Evolutionary conservation across 2,888 invertebrate species (phyloP), one percentile per base, ranked within the genome.

Genomic region (Ophraella communa): DNA sequence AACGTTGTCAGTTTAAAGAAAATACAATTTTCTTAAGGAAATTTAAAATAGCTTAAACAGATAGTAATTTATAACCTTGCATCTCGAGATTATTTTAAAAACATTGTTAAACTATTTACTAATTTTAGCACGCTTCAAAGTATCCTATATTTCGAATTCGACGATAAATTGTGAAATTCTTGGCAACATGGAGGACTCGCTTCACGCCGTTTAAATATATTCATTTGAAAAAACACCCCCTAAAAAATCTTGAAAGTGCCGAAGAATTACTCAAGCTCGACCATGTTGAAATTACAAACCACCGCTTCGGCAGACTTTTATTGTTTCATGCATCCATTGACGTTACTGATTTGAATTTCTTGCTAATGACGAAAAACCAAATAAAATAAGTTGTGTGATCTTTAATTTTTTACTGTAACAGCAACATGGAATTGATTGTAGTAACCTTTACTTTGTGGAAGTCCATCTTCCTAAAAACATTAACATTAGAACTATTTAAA

Each of bases 251-350:
- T 27, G 18, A 45, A 33, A 54, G 53, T 33, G 54, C 54, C 45
- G 53, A 53, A 61, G 45, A 56, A 54, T 54, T 54, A 54, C 23
- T 54, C 54, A 27, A 62, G 47, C 61, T 23, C 45, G 14, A 21
- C 49, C 24, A 47, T 55, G 47, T 62, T 33, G 54, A 49, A 55
- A 62, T 62, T 54, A 49, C 35, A 62, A 62, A 62, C 61, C 61
- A 39, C 55, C 8, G 17, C 10, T 1, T 20, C 10, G 39, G 17
- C 47, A 49, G 44, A 39, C 21, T 53, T 60, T 60, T 53, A 60
- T 39, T 54, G 54, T 62, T 62, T 47, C 35, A 47, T 35, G 49
- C 49, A 45, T 55, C 18, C 30, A 54, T 54, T 42, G 39, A 45
- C 23, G 27, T 18, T 14, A 21, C 17, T 47, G 24, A 62, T 62